phyloP scores from a whole-genome alignment of 1,140 invertebrate genomes.

The Anastrepha ludens region DNA sequence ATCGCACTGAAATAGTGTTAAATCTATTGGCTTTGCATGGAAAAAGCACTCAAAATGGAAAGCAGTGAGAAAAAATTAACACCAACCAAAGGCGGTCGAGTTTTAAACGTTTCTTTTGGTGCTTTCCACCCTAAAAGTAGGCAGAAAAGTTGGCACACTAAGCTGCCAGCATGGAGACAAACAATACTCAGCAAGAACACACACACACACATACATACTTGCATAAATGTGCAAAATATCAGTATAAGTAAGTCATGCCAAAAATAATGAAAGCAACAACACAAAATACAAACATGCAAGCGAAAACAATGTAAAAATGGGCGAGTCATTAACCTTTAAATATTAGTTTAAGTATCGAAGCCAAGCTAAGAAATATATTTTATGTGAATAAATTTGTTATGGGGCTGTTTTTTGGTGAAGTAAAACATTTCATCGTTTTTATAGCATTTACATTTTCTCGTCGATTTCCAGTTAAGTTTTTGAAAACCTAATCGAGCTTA shows the following conservation, averaged over 20 bases:
- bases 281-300: background rate
- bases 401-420: background rate
- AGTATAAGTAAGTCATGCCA: constrained; percentile 9
- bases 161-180: background rate
- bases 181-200: background rate
- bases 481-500: background rate
- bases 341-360: constrained; percentile 23
- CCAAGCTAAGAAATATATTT: background rate
- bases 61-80: background rate
- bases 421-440: background rate
- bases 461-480: background rate
- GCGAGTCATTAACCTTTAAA: constrained; percentile 36
- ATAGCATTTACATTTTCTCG: background rate
- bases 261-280: background rate
- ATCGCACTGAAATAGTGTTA: background rate
- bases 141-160: constrained; percentile 34
- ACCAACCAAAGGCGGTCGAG: background rate
- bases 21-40: background rate
- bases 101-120: background rate
- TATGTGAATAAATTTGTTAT: background rate
- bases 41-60: background rate
- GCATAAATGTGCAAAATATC: background rate
- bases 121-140: background rate
- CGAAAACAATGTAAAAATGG: constrained; percentile 18
- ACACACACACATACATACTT: background rate